Conservation (phyloP, 2,113 vertebrate species). For the Zosterops pallidus region DNA sequence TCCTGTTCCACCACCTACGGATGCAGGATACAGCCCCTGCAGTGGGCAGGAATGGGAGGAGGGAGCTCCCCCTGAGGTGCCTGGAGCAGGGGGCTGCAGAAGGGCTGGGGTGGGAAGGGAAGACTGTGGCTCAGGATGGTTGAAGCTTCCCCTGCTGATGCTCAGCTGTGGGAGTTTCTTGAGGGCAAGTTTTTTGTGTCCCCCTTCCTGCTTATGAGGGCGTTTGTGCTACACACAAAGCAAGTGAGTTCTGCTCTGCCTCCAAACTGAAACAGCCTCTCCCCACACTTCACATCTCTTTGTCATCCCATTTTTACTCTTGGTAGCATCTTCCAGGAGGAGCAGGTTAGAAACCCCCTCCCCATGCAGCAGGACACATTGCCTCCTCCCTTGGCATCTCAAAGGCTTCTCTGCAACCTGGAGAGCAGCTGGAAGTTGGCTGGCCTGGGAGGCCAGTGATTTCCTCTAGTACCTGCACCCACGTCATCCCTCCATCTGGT, state of each 20-base stretch:
- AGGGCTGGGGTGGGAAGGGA: not conserved
- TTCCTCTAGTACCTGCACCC: not conserved
- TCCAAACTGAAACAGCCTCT: not conserved
- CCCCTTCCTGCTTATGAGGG: not conserved
- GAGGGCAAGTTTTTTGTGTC: not conserved
- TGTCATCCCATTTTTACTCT: not conserved
- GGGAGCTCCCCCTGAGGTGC: not conserved
- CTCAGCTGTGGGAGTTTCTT: not conserved
- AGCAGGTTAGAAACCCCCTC: not conserved
- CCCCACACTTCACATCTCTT: not conserved
- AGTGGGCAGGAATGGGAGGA: not conserved
- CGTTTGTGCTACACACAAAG: not conserved
- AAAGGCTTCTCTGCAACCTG: not conserved
- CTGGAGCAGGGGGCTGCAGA: not conserved
- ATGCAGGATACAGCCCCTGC: not conserved
- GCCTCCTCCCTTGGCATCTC: not conserved
- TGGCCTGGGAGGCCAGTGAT: not conserved
- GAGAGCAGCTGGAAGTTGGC: not conserved
- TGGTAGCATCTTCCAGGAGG: not conserved
- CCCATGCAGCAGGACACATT: rapidly evolving
- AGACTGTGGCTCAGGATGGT: rapidly evolving
- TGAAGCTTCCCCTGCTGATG: not conserved
- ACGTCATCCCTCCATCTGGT: rapidly evolving
- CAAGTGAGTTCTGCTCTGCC: not conserved
- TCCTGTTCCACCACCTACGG: rapidly evolving